These are phyloP conservation scores for Apodemus sylvaticus DNA, from an alignment of 2,113 vertebrate species.

Conservation along the genomic window DNA sequence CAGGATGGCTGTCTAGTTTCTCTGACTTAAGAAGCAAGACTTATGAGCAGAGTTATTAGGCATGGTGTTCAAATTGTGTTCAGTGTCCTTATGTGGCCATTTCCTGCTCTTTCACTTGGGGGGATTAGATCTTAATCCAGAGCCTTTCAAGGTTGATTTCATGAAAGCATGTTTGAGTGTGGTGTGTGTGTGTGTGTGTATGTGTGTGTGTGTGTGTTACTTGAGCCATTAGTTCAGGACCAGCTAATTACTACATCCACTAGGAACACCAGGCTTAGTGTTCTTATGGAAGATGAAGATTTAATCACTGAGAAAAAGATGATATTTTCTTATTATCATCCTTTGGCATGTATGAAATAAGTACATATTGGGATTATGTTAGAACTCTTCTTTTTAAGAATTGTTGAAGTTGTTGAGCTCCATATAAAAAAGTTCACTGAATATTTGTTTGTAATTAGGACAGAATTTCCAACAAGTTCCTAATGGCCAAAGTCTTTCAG, in stretches of 20 bases:
- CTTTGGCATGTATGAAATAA: neutral
- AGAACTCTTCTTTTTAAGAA: neutral
- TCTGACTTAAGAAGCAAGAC: neutral
- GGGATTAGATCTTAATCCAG: neutral
- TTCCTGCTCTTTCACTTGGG: neutral
- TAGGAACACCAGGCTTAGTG: neutral
- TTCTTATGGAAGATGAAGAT: neutral
- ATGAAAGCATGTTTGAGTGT: neutral
- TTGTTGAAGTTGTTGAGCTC: neutral
- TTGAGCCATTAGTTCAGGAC: neutral
- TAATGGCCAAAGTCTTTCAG: neutral
- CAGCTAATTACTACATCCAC: neutral
- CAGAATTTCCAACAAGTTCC: neutral
- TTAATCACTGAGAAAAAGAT: neutral
- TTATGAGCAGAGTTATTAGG: rapidly evolving
- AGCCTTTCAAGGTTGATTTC: neutral
- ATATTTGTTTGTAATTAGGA: neutral
- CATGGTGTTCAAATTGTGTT: neutral
- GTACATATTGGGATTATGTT: neutral
- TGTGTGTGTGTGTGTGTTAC: neutral
- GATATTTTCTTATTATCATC: neutral
- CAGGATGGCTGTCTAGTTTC: neutral
- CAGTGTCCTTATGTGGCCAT: neutral
- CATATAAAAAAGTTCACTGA: neutral
- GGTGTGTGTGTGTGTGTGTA: neutral